These are phyloP conservation scores for Temnothorax rugatulus DNA, from an alignment of 2,888 invertebrate species.

Conservation along the genomic window DNA sequence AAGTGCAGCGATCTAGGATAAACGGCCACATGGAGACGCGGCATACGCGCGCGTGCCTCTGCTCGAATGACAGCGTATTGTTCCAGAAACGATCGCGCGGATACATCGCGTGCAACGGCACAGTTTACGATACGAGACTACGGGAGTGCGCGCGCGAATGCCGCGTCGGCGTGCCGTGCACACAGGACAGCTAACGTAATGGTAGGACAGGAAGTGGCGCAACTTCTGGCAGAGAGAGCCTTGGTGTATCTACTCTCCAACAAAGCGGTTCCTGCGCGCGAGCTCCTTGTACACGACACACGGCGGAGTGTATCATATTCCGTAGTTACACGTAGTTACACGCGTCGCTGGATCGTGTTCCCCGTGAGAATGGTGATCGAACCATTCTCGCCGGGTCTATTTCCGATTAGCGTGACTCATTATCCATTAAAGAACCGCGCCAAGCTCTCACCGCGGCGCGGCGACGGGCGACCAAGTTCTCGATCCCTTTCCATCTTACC, in stretches of 20 bases:
- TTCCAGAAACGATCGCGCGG: slow-evolving; percentile 65
- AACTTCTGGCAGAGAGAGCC: slow-evolving; percentile 21
- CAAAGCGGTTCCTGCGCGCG: slow-evolving; percentile 36
- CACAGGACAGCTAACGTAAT: slow-evolving; percentile 18
- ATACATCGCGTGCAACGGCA: slow-evolving; percentile 78
- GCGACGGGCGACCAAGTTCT: slow-evolving; percentile 4
- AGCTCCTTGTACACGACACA: slow-evolving; percentile 46
- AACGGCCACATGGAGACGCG: background rate
- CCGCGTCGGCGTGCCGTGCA: background rate
- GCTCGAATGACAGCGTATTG: slow-evolving; percentile 63
- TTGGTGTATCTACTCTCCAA: background rate
- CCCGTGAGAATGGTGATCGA: slow-evolving; percentile 42
- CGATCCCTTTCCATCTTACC: slow-evolving; percentile 40
- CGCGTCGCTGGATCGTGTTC: slow-evolving; percentile 46
- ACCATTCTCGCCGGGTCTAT: slow-evolving; percentile 36
- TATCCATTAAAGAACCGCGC: slow-evolving; percentile 53
- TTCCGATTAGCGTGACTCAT: slow-evolving; percentile 68
- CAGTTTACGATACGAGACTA: slow-evolving; percentile 74
- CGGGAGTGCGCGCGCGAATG: slow-evolving; percentile 1
- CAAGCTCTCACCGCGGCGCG: slow-evolving; percentile 17
- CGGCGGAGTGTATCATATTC: slow-evolving; percentile 75
- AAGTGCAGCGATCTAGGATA: slow-evolving; percentile 19
- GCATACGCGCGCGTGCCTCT: slow-evolving; percentile 44
- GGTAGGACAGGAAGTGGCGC: slow-evolving; percentile 43
- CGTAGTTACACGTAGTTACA: slow-evolving; percentile 66